Evolutionary conservation across 2,113 vertebrate species (phyloP).

Genomic region (Hiodon tergisus): DNA sequence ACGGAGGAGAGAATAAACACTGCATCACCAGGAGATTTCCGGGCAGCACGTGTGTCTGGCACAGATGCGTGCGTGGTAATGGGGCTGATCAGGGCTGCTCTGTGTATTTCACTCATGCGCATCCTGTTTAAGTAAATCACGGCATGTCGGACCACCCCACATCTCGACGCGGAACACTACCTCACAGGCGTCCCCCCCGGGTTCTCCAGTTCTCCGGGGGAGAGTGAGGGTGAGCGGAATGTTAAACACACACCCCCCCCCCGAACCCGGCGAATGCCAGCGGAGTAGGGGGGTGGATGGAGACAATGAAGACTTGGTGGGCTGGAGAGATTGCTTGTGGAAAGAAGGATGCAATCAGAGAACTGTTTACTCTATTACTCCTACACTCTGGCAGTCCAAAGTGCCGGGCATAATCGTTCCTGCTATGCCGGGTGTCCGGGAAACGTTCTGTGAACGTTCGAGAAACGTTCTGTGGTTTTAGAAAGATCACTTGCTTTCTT

Average conservation of each 20-base stretch:
- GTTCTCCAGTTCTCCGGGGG: slow-evolving; percentile 48
- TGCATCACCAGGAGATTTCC: not conserved
- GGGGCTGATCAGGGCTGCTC: not conserved
- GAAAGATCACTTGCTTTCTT: slow-evolving; percentile 1
- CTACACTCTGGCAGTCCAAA: not conserved
- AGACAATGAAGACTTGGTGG: slow-evolving; percentile 41
- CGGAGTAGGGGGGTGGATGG: slow-evolving; percentile 14
- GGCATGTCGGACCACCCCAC: slow-evolving; percentile 39
- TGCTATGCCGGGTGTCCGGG: not conserved
- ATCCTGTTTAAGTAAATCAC: slow-evolving; percentile 44
- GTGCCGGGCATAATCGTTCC: not conserved
- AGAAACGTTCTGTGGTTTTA: slow-evolving; percentile 9
- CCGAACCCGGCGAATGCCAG: slow-evolving; percentile 44
- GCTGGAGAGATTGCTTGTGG: slow-evolving; percentile 19
- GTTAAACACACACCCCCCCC: slow-evolving; percentile 48
- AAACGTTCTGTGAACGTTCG: not conserved
- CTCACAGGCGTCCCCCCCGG: slow-evolving; percentile 42
- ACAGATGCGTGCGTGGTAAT: not conserved
- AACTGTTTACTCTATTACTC: not conserved
- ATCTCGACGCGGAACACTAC: slow-evolving; percentile 43
- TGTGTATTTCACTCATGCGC: slow-evolving; percentile 19
- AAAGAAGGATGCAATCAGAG: slow-evolving; percentile 5
- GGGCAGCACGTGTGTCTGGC: not conserved
- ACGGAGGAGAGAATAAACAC: not conserved
- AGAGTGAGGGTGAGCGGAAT: slow-evolving; percentile 56